Evolutionary conservation across 2,113 vertebrate genomes (phyloP).

Genomic region (Tupaia chinensis): DNA sequence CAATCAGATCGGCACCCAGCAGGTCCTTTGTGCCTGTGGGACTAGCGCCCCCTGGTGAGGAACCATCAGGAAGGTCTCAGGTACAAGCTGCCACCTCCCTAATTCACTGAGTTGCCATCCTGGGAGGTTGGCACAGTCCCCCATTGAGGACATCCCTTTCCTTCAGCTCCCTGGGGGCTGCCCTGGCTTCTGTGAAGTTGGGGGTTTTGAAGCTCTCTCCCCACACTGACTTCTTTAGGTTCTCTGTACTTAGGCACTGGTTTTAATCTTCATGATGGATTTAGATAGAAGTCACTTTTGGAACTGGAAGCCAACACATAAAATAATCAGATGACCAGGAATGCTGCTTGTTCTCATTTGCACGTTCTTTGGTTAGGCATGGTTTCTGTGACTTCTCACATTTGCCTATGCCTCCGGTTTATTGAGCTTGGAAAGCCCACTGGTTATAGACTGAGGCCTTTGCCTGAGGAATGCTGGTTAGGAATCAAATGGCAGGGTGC

Average conservation of each 20-base stretch:
- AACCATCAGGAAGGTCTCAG: neutral
- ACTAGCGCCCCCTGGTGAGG: neutral
- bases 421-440: neutral
- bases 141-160: neutral
- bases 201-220: neutral
- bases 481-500: neutral
- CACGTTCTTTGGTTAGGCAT: accelerated
- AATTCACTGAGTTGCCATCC: neutral
- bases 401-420: neutral
- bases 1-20: neutral
- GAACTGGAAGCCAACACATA: neutral
- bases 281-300: neutral
- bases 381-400: neutral
- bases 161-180: neutral
- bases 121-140: neutral
- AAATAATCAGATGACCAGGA: neutral
- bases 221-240: neutral
- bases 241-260: neutral
- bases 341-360: neutral
- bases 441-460: neutral
- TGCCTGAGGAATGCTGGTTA: neutral
- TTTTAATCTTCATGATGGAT: neutral
- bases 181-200: neutral
- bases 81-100: neutral
- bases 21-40: neutral